These are phyloP conservation scores for Cricetomys ansorgei DNA, from an alignment of 2,113 vertebrate genomes.

Conservation along the genomic window DNA sequence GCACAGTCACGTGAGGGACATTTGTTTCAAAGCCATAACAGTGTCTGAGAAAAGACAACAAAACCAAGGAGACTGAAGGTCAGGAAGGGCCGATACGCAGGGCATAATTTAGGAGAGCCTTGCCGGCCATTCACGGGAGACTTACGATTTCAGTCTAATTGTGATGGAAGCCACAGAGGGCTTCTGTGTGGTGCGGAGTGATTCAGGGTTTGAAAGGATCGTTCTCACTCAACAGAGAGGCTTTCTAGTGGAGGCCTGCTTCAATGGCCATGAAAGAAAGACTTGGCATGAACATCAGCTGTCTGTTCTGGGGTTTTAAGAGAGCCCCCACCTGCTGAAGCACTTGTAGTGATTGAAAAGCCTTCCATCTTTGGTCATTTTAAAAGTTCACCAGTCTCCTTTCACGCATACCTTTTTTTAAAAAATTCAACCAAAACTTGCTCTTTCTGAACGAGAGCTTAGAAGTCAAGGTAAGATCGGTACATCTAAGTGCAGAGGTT, in stretches of 20 bases:
- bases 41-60: not conserved
- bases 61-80: not conserved
- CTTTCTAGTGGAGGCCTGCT: not conserved
- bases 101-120: not conserved
- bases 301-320: not conserved
- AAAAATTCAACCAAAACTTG: not conserved
- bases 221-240: not conserved
- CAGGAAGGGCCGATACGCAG: not conserved
- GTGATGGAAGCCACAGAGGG: not conserved
- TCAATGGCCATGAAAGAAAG: not conserved
- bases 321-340: not conserved
- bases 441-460: conserved; percentile 3
- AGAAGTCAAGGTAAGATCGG: not conserved
- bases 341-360: not conserved
- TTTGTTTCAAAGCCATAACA: not conserved
- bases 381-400: not conserved
- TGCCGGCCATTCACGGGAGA: not conserved
- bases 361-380: not conserved
- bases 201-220: not conserved
- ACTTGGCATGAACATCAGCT: not conserved
- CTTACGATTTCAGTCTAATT: not conserved
- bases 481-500: not conserved
- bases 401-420: not conserved
- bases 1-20: too few species aligned
- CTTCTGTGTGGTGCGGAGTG: not conserved